Evolutionary conservation across 2,113 vertebrate genomes (phyloP).

Genomic region (Bucco capensis): DNA sequence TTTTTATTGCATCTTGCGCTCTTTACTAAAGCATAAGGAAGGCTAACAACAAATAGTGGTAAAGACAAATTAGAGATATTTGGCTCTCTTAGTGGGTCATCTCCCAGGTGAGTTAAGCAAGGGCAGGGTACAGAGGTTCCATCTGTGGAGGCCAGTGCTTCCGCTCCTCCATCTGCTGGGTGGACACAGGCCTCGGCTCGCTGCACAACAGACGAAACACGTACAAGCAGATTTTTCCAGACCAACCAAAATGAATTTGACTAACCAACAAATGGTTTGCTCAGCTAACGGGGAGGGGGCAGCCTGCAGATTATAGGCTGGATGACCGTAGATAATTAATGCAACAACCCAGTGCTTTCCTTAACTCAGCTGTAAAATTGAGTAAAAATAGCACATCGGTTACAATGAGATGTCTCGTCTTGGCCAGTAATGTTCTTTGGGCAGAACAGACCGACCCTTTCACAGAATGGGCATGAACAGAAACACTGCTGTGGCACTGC

Average conservation of each 20-base stretch:
- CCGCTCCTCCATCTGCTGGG: slow-evolving; percentile 65
- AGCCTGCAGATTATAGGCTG: neutral
- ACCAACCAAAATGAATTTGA: slow-evolving; percentile 20
- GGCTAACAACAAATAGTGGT: slow-evolving; percentile 23
- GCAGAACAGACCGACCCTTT: neutral
- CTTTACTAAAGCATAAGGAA: slow-evolving; percentile 10
- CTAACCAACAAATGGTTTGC: slow-evolving; percentile 30
- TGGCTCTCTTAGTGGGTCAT: slow-evolving; percentile 63
- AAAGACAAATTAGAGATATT: slow-evolving; percentile 56
- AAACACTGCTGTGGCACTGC: neutral
- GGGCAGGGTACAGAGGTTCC: slow-evolving; percentile 63
- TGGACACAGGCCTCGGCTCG: slow-evolving; percentile 55
- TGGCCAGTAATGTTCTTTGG: neutral
- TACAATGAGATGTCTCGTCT: neutral
- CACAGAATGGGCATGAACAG: neutral
- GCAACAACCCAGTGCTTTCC: neutral
- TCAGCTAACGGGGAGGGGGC: neutral
- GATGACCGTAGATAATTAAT: neutral
- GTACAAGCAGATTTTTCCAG: slow-evolving; percentile 48
- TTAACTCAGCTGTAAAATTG: slow-evolving; percentile 16
- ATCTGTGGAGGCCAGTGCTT: slow-evolving; percentile 55
- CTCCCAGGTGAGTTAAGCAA: slow-evolving; percentile 55
- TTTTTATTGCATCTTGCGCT: neutral
- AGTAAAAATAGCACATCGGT: neutral
- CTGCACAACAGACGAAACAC: slow-evolving; percentile 26